Conservation (phyloP, 2,113 vertebrate species). For the Motacilla tschutschensis region DNA sequence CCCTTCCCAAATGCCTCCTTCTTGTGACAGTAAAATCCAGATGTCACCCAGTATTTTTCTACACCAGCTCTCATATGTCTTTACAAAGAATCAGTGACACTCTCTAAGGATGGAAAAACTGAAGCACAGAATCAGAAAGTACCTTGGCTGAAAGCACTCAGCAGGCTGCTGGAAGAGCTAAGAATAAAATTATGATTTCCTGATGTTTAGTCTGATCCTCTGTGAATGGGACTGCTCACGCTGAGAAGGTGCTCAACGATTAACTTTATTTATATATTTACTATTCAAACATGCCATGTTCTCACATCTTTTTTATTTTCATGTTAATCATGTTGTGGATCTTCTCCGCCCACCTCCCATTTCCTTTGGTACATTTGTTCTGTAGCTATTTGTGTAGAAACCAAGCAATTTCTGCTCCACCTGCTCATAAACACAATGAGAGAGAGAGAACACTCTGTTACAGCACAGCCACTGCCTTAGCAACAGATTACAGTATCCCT, state of each 20-base stretch:
- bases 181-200: slow-evolving; percentile 18
- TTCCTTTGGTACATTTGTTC: slow-evolving; percentile 58
- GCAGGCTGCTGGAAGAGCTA: slow-evolving; percentile 13
- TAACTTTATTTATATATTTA: slow-evolving; percentile 33
- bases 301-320: slow-evolving; percentile 27
- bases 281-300: slow-evolving; percentile 2
- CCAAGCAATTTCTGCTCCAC: slow-evolving; percentile 61
- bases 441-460: slow-evolving; percentile 58
- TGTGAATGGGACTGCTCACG: not conserved
- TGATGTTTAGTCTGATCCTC: slow-evolving; percentile 36
- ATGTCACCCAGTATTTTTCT: not conserved
- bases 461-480: slow-evolving; percentile 68
- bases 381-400: slow-evolving; percentile 61
- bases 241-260: slow-evolving; percentile 10
- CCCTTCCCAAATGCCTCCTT: not conserved
- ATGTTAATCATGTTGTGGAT: slow-evolving; percentile 37
- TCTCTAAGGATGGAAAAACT: not conserved
- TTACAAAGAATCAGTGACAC: not conserved
- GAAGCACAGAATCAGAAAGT: slow-evolving; percentile 13
- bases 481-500: slow-evolving; percentile 63
- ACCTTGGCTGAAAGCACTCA: slow-evolving; percentile 8
- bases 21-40: not conserved
- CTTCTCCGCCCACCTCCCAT: slow-evolving; percentile 38
- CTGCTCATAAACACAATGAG: slow-evolving; percentile 67
- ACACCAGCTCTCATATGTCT: not conserved